These are phyloP conservation scores for Paracanthobrama guichenoti DNA, from an alignment of 2,113 vertebrate species.

Conservation along the genomic window DNA sequence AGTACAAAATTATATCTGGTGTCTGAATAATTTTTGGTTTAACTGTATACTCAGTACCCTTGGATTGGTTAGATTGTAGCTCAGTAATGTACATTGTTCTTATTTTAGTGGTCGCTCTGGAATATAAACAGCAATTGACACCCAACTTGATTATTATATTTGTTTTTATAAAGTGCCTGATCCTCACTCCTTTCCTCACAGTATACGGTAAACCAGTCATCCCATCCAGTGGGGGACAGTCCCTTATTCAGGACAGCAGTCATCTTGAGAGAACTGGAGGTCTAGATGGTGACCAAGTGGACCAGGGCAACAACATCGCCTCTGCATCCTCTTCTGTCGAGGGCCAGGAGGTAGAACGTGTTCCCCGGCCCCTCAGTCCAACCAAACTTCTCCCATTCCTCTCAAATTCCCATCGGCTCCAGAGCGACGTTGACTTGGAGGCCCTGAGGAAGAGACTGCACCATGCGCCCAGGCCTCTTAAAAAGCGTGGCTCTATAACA, in stretches of 20 bases:
- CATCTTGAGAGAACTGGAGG: slow-evolving; percentile 70
- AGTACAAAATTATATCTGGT: too few species aligned
- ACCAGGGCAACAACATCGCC: slow-evolving; percentile 54
- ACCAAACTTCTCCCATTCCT: slow-evolving; percentile 94
- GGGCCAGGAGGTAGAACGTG: slow-evolving; percentile 75
- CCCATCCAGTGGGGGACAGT: slow-evolving; percentile 66
- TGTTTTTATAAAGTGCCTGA: not conserved
- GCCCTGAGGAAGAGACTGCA: slow-evolving; percentile 86
- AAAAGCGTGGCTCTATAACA: slow-evolving; percentile 93
- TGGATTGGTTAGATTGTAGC: not conserved
- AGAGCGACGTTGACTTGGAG: slow-evolving; percentile 87
- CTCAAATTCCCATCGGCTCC: slow-evolving; percentile 86
- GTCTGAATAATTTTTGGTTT: too few species aligned
- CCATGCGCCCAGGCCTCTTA: slow-evolving; percentile 87
- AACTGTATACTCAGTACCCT: not conserved
- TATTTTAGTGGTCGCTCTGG: not conserved
- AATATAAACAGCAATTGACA: not conserved
- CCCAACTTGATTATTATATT: not conserved
- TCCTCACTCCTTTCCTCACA: slow-evolving; percentile 56
- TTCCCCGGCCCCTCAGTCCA: slow-evolving; percentile 90
- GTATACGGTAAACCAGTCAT: slow-evolving; percentile 92
- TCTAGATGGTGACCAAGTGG: slow-evolving; percentile 64
- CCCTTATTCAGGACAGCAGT: slow-evolving; percentile 60
- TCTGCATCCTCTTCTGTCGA: slow-evolving; percentile 57
- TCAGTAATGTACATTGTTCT: not conserved